These are phyloP conservation scores for Phoenicopterus ruber DNA, from an alignment of 2,113 vertebrate species.

Conservation along the genomic window DNA sequence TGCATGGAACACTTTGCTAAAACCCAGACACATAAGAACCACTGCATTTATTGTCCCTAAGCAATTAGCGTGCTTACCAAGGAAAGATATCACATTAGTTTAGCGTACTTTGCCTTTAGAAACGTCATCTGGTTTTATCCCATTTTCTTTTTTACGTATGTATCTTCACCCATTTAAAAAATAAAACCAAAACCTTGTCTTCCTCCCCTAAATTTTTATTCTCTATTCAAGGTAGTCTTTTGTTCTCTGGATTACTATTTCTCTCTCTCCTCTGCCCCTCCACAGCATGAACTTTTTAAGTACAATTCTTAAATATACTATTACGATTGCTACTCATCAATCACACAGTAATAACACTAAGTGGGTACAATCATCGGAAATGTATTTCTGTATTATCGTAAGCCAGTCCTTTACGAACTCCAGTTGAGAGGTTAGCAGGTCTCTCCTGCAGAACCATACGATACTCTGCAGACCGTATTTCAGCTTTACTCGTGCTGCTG, in stretches of 20 bases:
- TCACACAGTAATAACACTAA: not conserved
- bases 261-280: not conserved
- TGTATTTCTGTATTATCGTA: not conserved
- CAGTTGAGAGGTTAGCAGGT: not conserved
- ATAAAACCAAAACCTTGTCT: rapidly evolving
- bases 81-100: not conserved
- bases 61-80: not conserved
- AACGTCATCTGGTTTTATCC: rapidly evolving
- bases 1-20: not conserved
- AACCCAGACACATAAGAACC: not conserved
- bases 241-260: not conserved
- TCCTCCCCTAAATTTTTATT: not conserved
- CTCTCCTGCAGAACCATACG: not conserved
- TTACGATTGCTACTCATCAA: not conserved
- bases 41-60: not conserved
- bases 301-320: not conserved
- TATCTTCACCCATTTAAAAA: not conserved
- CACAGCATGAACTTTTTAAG: not conserved
- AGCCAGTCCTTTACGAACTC: not conserved
- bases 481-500: not conserved
- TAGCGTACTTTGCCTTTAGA: not conserved
- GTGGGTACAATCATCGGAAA: not conserved
- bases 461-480: not conserved
- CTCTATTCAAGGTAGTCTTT: not conserved
- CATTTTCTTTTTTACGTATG: not conserved